A percentile compares a stretch with the other conserved stretches of the same genome.
phyloP scores from a whole-genome alignment of 2,113 vertebrate species.

The Passer montanus region DNA sequence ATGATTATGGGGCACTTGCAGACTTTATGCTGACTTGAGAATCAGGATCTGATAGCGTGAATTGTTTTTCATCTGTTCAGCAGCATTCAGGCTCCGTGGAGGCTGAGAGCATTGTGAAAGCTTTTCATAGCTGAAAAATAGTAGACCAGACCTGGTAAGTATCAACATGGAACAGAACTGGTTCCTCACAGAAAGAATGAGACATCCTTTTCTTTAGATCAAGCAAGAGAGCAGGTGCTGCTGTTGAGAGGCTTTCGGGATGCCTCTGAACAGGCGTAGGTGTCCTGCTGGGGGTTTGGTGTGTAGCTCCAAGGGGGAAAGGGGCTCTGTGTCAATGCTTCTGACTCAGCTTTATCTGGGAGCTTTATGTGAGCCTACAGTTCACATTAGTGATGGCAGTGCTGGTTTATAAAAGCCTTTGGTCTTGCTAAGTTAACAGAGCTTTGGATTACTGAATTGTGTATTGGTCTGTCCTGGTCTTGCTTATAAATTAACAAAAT shows the following conservation, averaged over 20 bases:
- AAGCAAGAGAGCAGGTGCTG: background rate
- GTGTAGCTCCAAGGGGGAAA: background rate
- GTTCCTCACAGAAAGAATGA: background rate
- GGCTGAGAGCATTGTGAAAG: conserved; percentile 18
- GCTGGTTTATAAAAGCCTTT: background rate
- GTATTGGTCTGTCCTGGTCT: background rate
- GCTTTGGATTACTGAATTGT: background rate
- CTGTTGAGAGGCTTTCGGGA: background rate
- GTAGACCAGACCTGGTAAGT: background rate
- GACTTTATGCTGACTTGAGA: conserved; percentile 1
- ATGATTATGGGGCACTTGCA: background rate
- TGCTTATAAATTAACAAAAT: background rate
- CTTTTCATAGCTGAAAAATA: background rate
- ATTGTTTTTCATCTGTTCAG: conserved; percentile 59
- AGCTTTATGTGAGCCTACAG: background rate
- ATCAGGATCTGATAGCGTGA: background rate
- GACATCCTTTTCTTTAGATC: background rate
- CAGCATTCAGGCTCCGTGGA: background rate
- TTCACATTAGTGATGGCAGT: background rate
- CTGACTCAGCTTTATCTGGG: background rate
- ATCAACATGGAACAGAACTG: background rate
- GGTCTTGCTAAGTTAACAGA: background rate
- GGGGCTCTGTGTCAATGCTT: background rate
- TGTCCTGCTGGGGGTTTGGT: background rate
- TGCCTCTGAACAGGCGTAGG: background rate